A percentile compares a stretch with the other conserved stretches of the same genome.
These are phyloP conservation scores for Rutpela maculata DNA, from an alignment of 2,888 invertebrate species.

Conservation along the genomic window DNA sequence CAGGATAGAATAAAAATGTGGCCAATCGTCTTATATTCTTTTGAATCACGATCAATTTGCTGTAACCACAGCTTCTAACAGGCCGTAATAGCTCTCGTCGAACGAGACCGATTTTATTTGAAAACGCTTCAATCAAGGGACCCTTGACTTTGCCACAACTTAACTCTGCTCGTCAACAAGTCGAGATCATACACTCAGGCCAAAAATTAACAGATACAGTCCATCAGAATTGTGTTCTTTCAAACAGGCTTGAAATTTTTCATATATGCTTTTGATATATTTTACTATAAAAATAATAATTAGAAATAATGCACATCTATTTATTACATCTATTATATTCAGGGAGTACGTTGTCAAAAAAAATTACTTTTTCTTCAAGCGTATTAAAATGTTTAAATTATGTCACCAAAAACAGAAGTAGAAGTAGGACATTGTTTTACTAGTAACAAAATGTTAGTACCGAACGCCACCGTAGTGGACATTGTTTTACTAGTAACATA, in stretches of 20 bases:
- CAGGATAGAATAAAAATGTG: constrained; percentile 63
- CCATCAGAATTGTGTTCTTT: background rate
- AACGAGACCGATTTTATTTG: constrained; percentile 74
- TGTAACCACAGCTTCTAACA: constrained; percentile 74
- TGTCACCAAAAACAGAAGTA: no score
- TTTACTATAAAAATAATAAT: no score
- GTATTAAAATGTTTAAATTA: no score
- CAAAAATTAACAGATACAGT: constrained; percentile 34
- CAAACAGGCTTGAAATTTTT: background rate
- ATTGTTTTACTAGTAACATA: no score
- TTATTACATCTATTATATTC: no score
- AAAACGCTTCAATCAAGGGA: constrained; percentile 74
- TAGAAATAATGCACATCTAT: no score
- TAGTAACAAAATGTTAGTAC: no score
- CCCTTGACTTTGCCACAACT: constrained; percentile 73
- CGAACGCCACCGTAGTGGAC: no score
- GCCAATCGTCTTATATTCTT: constrained; percentile 66
- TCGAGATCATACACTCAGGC: constrained; percentile 51
- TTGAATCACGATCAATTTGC: constrained; percentile 71
- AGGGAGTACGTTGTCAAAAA: no score
- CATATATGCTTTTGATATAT: background rate
- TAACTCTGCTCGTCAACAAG: constrained; percentile 61
- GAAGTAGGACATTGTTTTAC: no score
- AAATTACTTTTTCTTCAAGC: no score
- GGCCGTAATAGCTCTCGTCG: constrained; percentile 72